Evolutionary conservation across 2,888 invertebrate species (phyloP), one percentile per base, ranked within the genome.

Genomic region (Cerastoderma edule): DNA sequence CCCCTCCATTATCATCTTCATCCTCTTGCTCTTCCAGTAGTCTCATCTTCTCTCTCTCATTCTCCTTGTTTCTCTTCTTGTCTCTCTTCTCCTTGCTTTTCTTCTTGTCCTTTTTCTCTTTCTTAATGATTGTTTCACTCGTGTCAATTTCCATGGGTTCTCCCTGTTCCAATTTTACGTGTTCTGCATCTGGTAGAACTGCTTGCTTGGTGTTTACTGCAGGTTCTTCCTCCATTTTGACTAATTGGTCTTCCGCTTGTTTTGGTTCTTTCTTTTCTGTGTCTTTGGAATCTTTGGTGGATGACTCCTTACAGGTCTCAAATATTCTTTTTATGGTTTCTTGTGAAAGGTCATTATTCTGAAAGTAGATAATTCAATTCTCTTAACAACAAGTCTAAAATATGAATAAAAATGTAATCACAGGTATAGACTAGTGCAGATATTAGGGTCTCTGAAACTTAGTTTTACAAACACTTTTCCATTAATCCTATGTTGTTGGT

Each of bases 41-140:
- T 30, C 70, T 78, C 30, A 71, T 66, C 10, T 65, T 72, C 27
- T 72, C 67, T 54, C n/a, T n/a, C n/a, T n/a, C n/a, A n/a, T 71
- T 77, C 54, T 80, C 66, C 27, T 71, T 70, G 44, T 74, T 72
- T 10, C 44, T 48, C 67, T 75, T 76, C 67, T 83, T 67, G 10
- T 60, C 48, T 32, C 73, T 66, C 67, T 67, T 71, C 6, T 80
- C 73, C 48, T 74, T 83, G 46, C 67, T 74, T 53, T 68, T 83
- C 67, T 77, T 77, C 54, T 80, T 72, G 27, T 75, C 71, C 56
- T 69, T 72, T 50, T 60, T 89, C 92, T 81, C 84, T 48, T 78
- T 27, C 71, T 72, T 77, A 65, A 33, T 67, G 57, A 24, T 57
- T 13, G 48, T 27, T n/a, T 28, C 68, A n/a, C 24, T 28, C 2